Base-by-base conservation (phyloP, 1,140 invertebrate species). In the Nautilus pompilius region DNA sequence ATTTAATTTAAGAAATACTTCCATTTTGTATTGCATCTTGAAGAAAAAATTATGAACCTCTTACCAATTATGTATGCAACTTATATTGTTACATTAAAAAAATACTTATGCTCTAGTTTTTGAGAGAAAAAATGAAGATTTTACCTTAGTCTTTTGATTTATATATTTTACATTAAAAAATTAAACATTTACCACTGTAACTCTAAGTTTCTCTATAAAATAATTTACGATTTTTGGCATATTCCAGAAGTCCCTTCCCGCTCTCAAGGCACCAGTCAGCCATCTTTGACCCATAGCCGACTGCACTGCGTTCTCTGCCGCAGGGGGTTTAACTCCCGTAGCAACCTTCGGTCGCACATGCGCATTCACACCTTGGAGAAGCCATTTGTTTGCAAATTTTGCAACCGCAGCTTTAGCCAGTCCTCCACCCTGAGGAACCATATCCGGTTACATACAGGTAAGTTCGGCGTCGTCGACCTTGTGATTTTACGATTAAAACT, bases 361-460 rank as follows among this genome's bases (percentile, higher is more conserved):
- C 87, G 96, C 67, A 85, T 99, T 68, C 96, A 99, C 80, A 96
- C 93, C 6, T 93, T 94, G 5, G 93, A 97, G 84, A 96, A 96
- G 80, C 95, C 96, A 3, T 98, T 70, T 55, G 26, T 58, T 0
- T 77, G 95, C 80, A 68, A 65, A 62, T 75, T 65, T 55, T 75
- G 73, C 51, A 63, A 59, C 41, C 60, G 70, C 28, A 63, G 63
- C n/a, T 76, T 76, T 45, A 76, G 74, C 32, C 74, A 76, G 48
- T 75, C 73, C 8, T 76, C 76, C 41, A 81, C 77, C 0, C 60
- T 81, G 28, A 67, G 77, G 48, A 81, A 81, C 56, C 80, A 81
- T 51, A 64, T 74, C 2, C 36, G 78, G 22, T 54, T 81, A n/a
- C 78, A 80, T 58, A 81, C 80, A 65, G 78, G 78, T 80, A 60